Conservation (phyloP, 2,113 vertebrate genomes). For the Microtus ochrogaster region DNA sequence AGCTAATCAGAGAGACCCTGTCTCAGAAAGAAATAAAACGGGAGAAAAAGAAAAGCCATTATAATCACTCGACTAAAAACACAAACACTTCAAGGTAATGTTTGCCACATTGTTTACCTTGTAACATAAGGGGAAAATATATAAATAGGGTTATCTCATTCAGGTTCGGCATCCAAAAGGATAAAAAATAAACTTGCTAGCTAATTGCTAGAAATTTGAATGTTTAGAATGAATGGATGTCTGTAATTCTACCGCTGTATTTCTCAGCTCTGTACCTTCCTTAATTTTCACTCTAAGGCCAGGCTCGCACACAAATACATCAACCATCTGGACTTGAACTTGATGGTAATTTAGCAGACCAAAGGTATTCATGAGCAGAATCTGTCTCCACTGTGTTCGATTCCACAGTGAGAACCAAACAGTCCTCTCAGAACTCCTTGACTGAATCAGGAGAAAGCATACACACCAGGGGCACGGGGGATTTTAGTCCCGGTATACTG, state of each 20-base stretch:
- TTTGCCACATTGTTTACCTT: background rate
- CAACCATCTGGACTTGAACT: background rate
- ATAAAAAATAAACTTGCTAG: background rate
- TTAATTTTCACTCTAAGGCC: constrained; percentile 3
- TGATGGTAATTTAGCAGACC: background rate
- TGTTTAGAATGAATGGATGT: background rate
- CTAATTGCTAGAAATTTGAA: background rate
- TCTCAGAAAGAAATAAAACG: background rate
- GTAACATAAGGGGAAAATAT: background rate
- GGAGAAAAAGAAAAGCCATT: background rate
- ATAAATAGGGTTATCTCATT: background rate
- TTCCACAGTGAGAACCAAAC: background rate
- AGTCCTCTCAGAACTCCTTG: background rate
- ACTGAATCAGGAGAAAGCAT: background rate
- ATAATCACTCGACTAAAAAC: constrained; percentile 3
- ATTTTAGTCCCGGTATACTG: background rate
- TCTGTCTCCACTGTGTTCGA: background rate
- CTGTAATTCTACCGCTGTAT: background rate
- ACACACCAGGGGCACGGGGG: background rate
- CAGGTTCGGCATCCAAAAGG: background rate
- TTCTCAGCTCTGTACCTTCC: background rate
- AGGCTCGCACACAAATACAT: background rate
- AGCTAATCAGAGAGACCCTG: background rate
- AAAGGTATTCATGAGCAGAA: background rate
- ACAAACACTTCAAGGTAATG: background rate